Evolutionary conservation across 2,888 invertebrate species (phyloP).

Genomic region (Nymphalis polychloros): DNA sequence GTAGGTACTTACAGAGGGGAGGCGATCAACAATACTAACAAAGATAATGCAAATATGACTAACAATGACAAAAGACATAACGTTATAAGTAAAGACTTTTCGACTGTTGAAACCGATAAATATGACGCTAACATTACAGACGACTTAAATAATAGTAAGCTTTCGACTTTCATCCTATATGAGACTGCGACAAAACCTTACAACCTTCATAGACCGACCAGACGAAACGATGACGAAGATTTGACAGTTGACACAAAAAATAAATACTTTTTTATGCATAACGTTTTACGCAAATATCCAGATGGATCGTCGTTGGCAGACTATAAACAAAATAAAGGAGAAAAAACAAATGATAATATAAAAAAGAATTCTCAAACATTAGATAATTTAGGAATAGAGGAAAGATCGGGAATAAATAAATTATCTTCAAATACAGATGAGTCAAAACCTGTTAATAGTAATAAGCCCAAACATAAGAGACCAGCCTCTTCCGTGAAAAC

Average conservation of each 20-base stretch:
- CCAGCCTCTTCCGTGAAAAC: conserved; percentile 61
- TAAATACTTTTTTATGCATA: conserved; percentile 73
- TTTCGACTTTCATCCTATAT: conserved; percentile 71
- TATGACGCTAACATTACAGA: conserved; percentile 42
- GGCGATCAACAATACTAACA: conserved; percentile 35
- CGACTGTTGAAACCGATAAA: conserved; percentile 53
- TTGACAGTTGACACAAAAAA: conserved; percentile 47
- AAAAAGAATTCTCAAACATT: conserved; percentile 39
- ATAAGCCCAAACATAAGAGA: conserved; percentile 50
- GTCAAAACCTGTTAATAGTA: conserved; percentile 40
- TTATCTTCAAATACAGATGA: conserved; percentile 22
- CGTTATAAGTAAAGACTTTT: conserved; percentile 65
- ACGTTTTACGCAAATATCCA: conserved; percentile 70
- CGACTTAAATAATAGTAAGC: conserved; percentile 50
- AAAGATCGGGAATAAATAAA: conserved; percentile 45
- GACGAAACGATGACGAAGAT: conserved; percentile 68
- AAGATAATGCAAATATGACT: conserved; percentile 32
- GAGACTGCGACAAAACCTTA: conserved; percentile 73
- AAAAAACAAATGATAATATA: conserved; percentile 43
- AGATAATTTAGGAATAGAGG: conserved; percentile 28
- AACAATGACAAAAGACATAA: conserved; percentile 46
- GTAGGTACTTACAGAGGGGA: conserved; percentile 72
- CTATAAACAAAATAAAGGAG: conserved; percentile 53
- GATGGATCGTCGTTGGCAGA: conserved; percentile 34
- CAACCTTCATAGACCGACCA: conserved; percentile 64